These are phyloP conservation scores for Sebastes hubbsi DNA, from an alignment of 2,797 vertebrate species.

Conservation along the genomic window DNA sequence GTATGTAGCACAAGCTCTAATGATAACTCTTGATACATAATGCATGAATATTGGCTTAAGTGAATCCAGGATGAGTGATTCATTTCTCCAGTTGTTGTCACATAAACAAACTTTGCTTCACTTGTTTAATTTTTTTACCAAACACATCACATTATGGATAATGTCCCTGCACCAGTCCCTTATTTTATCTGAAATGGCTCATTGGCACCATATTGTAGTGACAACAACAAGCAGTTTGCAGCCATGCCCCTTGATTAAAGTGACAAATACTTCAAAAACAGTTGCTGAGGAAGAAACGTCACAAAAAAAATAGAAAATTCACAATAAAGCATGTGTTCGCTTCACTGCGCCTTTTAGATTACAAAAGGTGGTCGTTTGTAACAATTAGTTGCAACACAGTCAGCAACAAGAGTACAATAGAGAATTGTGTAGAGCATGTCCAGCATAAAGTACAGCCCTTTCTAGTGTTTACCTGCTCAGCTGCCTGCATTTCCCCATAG, in stretches of 20 bases:
- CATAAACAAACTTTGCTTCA: slow-evolving; percentile 6
- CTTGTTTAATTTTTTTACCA: neutral
- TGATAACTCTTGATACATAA: neutral
- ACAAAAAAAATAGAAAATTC: neutral
- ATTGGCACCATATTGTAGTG: slow-evolving; percentile 5
- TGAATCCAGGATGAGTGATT: neutral
- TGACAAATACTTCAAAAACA: neutral
- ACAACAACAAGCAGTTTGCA: slow-evolving; percentile 20
- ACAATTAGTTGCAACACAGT: slow-evolving; percentile 13
- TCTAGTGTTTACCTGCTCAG: slow-evolving; percentile 88
- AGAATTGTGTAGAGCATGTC: neutral
- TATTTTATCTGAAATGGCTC: slow-evolving; percentile 40
- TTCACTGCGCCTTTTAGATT: slow-evolving; percentile 19
- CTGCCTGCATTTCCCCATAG: slow-evolving; percentile 95
- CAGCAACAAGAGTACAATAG: slow-evolving; percentile 4
- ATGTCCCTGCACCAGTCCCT: neutral
- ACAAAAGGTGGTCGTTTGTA: slow-evolving; percentile 32
- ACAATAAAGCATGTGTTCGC: neutral
- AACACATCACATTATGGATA: slow-evolving; percentile 6
- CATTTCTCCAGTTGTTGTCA: neutral
- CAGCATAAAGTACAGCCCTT: neutral
- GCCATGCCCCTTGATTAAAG: slow-evolving; percentile 14
- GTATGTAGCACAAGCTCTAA: neutral
- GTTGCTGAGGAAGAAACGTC: neutral
- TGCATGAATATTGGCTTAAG: neutral